Evolutionary conservation across 2,797 vertebrate species (phyloP).

Genomic region (Bradypodion pumilum): DNA sequence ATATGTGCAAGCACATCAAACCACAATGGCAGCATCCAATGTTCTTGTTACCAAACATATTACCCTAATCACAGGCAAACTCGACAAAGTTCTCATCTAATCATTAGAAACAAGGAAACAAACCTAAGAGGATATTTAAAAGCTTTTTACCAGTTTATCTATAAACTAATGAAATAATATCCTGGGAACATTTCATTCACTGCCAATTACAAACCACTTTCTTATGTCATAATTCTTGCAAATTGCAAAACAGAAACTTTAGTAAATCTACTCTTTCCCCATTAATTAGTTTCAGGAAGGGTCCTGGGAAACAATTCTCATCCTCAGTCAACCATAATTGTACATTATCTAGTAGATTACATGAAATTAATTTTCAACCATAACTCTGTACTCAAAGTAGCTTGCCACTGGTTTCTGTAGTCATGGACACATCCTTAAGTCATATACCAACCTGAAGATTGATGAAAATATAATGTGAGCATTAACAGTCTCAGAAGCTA

Average conservation of each 20-base stretch:
- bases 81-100: conserved; percentile 9
- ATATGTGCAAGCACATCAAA: too few relatives aligned
- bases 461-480: not conserved
- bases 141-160: conserved; percentile 49
- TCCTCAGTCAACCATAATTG: not conserved
- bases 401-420: not conserved
- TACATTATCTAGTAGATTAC: not conserved
- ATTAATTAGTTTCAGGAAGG: conserved; percentile 7
- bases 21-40: not conserved
- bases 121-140: conserved; percentile 33
- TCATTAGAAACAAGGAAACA: conserved; percentile 22
- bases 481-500: not conserved
- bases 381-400: not conserved
- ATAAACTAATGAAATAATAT: conserved; percentile 44
- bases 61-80: not conserved
- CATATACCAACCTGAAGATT: not conserved
- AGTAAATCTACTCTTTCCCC: conserved; percentile 17
- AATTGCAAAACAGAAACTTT: conserved; percentile 40
- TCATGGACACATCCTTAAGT: not conserved
- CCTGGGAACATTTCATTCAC: conserved; percentile 55
- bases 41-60: not conserved
- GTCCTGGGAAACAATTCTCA: conserved; percentile 14
- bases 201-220: conserved; percentile 51
- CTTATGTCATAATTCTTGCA: conserved; percentile 28
- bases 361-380: not conserved